These are phyloP conservation scores for Ophion ventricosus DNA, from an alignment of 2,888 invertebrate species.

Conservation along the genomic window DNA sequence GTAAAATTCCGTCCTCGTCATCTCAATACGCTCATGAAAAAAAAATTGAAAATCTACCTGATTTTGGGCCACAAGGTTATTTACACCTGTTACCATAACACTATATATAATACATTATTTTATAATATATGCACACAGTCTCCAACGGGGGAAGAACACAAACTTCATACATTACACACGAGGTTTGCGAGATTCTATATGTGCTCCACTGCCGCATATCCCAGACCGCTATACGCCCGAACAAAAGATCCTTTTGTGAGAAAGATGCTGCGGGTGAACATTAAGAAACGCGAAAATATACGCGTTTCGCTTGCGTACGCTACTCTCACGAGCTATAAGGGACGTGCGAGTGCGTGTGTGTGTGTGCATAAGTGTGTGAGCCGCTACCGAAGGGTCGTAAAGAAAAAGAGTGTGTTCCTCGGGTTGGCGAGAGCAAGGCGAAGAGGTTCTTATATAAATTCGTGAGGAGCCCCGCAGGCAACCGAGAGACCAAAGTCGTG, in stretches of 20 bases:
- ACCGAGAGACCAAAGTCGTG: slow-evolving; percentile 56
- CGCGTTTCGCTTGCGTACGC: slow-evolving; percentile 31
- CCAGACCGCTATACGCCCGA: slow-evolving; percentile 56
- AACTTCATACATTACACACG: slow-evolving; percentile 71
- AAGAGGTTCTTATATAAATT: slow-evolving; percentile 40
- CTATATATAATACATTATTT: too few relatives aligned
- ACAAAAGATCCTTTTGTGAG: slow-evolving; percentile 72
- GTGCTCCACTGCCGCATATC: slow-evolving; percentile 68
- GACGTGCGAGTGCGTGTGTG: neutral
- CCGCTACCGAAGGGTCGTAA: slow-evolving; percentile 69
- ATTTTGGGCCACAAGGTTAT: too few relatives aligned
- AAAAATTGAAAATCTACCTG: too few relatives aligned
- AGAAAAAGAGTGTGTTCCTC: slow-evolving; percentile 61
- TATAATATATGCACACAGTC: neutral
- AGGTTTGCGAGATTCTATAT: slow-evolving; percentile 65
- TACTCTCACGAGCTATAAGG: neutral
- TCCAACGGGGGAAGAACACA: slow-evolving; percentile 68
- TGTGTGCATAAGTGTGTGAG: slow-evolving; percentile 57
- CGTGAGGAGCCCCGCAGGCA: slow-evolving; percentile 22
- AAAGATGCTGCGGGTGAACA: slow-evolving; percentile 65
- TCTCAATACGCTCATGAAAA: too few relatives aligned
- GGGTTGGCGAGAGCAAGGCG: neutral
- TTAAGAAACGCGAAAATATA: slow-evolving; percentile 75
- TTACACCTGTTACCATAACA: too few relatives aligned
- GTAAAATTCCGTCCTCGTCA: too few relatives aligned